These are phyloP conservation scores for Alethe castanea DNA, from an alignment of 2,113 vertebrate species.

Conservation along the genomic window DNA sequence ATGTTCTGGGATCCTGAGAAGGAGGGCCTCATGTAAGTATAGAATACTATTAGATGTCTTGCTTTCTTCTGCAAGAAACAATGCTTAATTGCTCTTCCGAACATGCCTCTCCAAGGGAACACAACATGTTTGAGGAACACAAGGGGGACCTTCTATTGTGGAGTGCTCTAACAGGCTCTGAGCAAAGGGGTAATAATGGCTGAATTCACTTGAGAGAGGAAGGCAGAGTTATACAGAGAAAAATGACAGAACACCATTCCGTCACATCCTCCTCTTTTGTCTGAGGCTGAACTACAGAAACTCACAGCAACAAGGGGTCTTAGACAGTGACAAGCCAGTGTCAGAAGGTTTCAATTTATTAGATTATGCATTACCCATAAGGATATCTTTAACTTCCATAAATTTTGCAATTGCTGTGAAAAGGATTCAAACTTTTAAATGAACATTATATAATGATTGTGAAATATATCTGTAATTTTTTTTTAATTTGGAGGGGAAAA, in stretches of 20 bases:
- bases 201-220: constrained; percentile 49
- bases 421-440: constrained; percentile 35
- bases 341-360: constrained; percentile 33
- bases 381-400: constrained; percentile 21
- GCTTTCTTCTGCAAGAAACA: constrained; percentile 34
- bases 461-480: constrained; percentile 36
- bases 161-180: constrained; percentile 18
- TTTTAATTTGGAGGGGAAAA: constrained; percentile 30
- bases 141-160: constrained; percentile 44
- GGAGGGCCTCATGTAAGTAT: neutral
- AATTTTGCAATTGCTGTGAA: neutral
- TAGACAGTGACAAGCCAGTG: constrained; percentile 14
- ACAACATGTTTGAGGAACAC: constrained; percentile 18
- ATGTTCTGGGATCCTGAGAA: neutral
- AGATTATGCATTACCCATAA: neutral
- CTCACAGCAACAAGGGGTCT: constrained; percentile 37
- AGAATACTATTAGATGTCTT: constrained; percentile 25
- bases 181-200: constrained; percentile 38
- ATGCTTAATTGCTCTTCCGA: constrained; percentile 59
- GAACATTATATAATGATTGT: constrained; percentile 19
- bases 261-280: constrained; percentile 50
- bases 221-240: neutral
- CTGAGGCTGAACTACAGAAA: constrained; percentile 32
- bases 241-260: constrained; percentile 46
- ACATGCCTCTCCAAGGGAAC: constrained; percentile 17